Percentiles rank a stretch among this genome's conserved stretches.
Conservation (phyloP, 2,113 vertebrate genomes). For the Alligator mississippiensis region DNA sequence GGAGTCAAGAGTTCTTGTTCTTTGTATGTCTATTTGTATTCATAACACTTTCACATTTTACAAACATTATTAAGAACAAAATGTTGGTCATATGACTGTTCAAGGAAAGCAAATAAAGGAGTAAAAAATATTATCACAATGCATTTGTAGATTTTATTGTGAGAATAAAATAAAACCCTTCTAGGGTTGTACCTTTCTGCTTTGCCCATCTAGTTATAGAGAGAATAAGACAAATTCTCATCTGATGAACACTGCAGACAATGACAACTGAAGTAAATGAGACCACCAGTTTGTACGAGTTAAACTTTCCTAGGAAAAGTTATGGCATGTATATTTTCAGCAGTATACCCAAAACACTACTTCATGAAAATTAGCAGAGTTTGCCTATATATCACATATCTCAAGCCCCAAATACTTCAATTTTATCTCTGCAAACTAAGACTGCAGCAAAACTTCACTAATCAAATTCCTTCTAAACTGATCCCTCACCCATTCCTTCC, state of each 20-base stretch:
- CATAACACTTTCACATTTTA: constrained; percentile 38
- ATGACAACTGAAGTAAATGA: not conserved
- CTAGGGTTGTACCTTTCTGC: not conserved
- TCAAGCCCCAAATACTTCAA: not conserved
- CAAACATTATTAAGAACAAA: constrained; percentile 46
- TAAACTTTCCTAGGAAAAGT: not conserved
- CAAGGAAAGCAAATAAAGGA: constrained; percentile 30
- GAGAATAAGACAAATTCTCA: not conserved
- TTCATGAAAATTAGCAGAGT: not conserved
- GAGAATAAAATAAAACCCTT: not conserved
- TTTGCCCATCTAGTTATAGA: not conserved
- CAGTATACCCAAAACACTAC: not conserved
- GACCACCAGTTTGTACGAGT: not conserved
- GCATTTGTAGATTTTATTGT: not conserved
- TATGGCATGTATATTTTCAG: rapidly evolving
- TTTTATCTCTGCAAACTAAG: not conserved
- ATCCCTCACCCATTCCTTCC: not conserved
- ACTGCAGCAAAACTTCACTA: not conserved
- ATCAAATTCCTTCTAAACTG: not conserved
- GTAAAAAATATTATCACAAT: not conserved
- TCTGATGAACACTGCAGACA: not conserved
- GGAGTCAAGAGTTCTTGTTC: too few species aligned
- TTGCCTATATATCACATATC: not conserved
- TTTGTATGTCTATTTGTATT: constrained; percentile 13
- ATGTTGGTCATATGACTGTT: not conserved